These are phyloP conservation scores for Coracias cyanogaster DNA, from an alignment of 2,797 vertebrate species.

Conservation along the genomic window DNA sequence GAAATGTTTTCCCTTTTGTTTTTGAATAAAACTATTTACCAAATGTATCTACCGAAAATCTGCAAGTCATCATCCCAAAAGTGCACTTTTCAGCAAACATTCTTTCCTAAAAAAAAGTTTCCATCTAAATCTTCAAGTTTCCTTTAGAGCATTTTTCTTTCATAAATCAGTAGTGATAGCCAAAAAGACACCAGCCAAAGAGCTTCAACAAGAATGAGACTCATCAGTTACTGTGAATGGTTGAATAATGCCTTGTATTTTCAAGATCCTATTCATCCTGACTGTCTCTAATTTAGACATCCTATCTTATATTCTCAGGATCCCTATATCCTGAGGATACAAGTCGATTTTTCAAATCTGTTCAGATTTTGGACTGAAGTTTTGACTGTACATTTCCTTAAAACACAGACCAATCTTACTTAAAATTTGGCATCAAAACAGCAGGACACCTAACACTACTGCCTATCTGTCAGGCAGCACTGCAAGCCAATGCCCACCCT, in stretches of 20 bases:
- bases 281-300: not conserved
- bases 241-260: constrained; percentile 9
- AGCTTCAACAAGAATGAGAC: constrained; percentile 35
- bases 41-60: constrained; percentile 32
- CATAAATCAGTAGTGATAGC: constrained; percentile 54
- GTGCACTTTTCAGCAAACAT: constrained; percentile 55
- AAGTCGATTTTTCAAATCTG: not conserved
- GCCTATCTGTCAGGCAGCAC: not conserved
- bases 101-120: constrained; percentile 45
- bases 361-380: not conserved
- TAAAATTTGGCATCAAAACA: not conserved
- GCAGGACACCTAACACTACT: not conserved
- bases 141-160: constrained; percentile 30
- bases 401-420: constrained; percentile 7
- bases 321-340: not conserved
- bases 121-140: constrained; percentile 34
- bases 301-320: not conserved
- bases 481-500: not conserved
- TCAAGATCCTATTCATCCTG: constrained; percentile 7
- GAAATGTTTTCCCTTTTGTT: constrained; percentile 29
- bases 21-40: constrained; percentile 26
- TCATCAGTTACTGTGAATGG: constrained; percentile 22
- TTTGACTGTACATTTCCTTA: not conserved
- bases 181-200: constrained; percentile 39
- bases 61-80: constrained; percentile 62